Conservation (phyloP, 2,113 vertebrate species). For the Pelmatolapia mariae region DNA sequence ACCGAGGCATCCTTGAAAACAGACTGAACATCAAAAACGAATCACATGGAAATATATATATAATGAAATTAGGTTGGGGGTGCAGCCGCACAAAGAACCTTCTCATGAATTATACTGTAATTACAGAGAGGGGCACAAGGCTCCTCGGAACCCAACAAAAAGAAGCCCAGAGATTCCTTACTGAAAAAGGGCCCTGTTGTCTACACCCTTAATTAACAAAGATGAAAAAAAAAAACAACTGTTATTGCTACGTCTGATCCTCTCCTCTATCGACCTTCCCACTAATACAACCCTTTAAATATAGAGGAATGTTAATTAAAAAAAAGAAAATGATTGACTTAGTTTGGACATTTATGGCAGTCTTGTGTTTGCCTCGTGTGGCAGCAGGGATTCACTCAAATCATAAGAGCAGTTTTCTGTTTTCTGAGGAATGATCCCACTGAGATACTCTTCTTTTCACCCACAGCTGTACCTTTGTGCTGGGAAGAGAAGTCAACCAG, state of each 20-base stretch:
- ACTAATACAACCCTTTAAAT: background rate
- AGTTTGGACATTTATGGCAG: background rate
- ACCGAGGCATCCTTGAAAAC: background rate
- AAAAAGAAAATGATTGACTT: background rate
- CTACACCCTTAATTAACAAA: constrained; percentile 16
- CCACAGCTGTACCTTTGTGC: background rate
- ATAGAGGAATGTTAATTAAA: background rate
- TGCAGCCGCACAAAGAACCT: constrained; percentile 37
- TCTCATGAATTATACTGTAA: constrained; percentile 46
- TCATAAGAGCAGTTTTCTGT: background rate
- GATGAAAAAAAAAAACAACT: background rate
- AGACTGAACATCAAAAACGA: constrained; percentile 11
- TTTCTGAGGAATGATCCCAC: background rate
- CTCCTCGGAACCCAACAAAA: constrained; percentile 9
- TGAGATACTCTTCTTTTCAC: background rate
- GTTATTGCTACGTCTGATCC: background rate
- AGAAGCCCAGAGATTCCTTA: constrained; percentile 17
- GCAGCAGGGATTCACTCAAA: background rate
- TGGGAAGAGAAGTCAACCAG: constrained; percentile 10
- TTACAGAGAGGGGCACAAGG: constrained; percentile 29
- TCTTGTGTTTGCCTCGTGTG: background rate
- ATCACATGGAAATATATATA: constrained; percentile 28
- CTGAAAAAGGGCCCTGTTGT: constrained; percentile 23
- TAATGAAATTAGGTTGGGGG: constrained; percentile 32
- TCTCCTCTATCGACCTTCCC: background rate